Evolutionary conservation across 2,888 invertebrate genomes (phyloP).

Genomic region (Onthophagus sagittarius): DNA sequence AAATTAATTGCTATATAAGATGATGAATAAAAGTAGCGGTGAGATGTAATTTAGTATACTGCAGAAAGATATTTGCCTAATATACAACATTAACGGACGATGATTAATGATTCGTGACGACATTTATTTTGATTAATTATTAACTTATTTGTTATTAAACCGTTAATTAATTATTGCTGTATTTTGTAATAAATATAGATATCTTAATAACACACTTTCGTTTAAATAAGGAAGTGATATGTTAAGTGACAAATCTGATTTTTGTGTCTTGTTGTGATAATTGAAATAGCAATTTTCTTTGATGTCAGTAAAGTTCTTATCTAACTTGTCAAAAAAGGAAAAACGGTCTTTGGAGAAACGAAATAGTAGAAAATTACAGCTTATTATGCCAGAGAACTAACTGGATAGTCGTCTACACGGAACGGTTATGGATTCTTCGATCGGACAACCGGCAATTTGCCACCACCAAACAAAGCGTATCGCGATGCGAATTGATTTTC

Average conservation of each 20-base stretch:
- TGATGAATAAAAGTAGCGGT: neutral
- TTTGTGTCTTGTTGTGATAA: neutral
- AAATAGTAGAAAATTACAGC: slow-evolving; percentile 8
- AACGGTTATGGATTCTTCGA: neutral
- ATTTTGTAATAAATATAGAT: too few species aligned
- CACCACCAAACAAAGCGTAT: slow-evolving; percentile 8
- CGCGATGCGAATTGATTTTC: slow-evolving; percentile 3
- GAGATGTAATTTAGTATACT: neutral
- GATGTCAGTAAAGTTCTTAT: neutral
- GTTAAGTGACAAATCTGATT: too few species aligned
- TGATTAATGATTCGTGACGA: too few species aligned
- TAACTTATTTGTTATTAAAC: too few species aligned
- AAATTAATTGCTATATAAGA: neutral
- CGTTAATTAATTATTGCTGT: too few species aligned
- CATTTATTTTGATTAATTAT: too few species aligned
- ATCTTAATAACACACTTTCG: too few species aligned
- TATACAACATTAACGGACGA: too few species aligned
- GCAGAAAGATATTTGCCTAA: too few species aligned
- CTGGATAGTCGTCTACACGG: neutral
- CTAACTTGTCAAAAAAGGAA: neutral
- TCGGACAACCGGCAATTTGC: neutral
- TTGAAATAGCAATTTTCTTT: neutral
- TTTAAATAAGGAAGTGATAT: too few species aligned
- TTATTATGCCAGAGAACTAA: neutral
- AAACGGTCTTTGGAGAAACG: neutral